phyloP scores from a whole-genome alignment of 2,113 vertebrate species.

The Mungos mungo region DNA sequence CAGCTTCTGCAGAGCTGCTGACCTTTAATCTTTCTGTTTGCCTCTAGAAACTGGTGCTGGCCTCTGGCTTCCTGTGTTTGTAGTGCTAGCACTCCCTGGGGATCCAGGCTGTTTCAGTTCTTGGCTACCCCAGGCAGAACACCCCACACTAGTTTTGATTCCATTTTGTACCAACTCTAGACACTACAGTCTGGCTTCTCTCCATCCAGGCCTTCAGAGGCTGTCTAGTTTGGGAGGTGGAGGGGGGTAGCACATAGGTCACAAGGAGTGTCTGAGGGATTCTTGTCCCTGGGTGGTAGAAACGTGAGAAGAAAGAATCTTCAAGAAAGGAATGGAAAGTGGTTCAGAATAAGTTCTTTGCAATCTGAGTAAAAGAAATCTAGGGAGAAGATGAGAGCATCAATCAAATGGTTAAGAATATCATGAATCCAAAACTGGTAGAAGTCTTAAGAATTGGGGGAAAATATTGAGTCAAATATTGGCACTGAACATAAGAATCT shows the following conservation, averaged over 20 bases:
- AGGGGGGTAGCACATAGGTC: neutral
- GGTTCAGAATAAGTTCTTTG: neutral
- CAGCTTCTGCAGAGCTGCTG: slow-evolving; percentile 13
- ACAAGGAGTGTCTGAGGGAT: neutral
- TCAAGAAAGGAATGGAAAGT: slow-evolving; percentile 22
- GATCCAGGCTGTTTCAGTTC: neutral
- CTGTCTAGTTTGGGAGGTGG: neutral
- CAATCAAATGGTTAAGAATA: neutral
- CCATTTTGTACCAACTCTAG: neutral
- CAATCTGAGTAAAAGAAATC: neutral
- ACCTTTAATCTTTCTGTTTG: neutral
- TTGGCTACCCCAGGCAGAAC: neutral
- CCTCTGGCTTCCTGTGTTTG: slow-evolving; percentile 35
- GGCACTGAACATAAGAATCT: neutral
- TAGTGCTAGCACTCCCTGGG: neutral
- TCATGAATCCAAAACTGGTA: neutral
- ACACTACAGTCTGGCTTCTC: neutral
- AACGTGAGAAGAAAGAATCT: slow-evolving; percentile 32
- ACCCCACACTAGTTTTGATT: neutral
- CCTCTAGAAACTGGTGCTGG: slow-evolving; percentile 4
- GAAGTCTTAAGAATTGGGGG: neutral
- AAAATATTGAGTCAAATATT: neutral
- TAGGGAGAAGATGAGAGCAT: neutral
- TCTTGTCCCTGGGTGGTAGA: neutral
- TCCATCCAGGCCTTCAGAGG: neutral